Evolutionary conservation across 2,888 invertebrate species (phyloP), one percentile per base, ranked within the genome.

Genomic region (Cataglyphis livida): DNA sequence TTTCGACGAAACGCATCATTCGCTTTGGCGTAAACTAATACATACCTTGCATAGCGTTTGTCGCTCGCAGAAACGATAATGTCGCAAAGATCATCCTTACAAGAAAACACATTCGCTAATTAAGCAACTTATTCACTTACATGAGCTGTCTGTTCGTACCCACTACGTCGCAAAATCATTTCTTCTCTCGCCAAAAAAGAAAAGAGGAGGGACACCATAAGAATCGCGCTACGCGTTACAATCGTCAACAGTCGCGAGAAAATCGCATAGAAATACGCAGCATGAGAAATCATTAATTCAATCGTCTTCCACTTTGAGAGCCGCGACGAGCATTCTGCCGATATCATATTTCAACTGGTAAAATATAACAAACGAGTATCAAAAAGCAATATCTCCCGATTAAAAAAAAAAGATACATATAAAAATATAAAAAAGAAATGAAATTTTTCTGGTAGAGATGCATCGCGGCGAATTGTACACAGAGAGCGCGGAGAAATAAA

Each of bases 101-200:
- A 25, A 73, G 21, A 12, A 79, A 59, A 78, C 28, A 1, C 6
- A 78, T 21, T 61, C 61, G 25, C 88, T 89, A 87, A 86, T 89
- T 71, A 70, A 85, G 83, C 84, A 87, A 91, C 90, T 89, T 89
- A 91, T 87, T 89, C 91, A 92, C 91, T 90, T 92, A 92, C 92
- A 78, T 87, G 87, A 91, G 86, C 84, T 88, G 21, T 62, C 25
- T 12, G 18, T n/a, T 70, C 9, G 10, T n/a, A 18, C 25, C 35
- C 10, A 32, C 25, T 51, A 12, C 38, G 25, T 57, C 41, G 28
- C 76, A 54, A 54, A 25, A 74, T 35, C 35, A 25, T 76, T 65
- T 75, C 21, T 41, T 54, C 15, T 57, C 70, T n/a, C 73, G 44
- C 18, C 18, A 6, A 0, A 71, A 74, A 73, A 38, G 32, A 12